A percentile compares a stretch with the other conserved stretches of the same genome.
These are phyloP conservation scores for Embiotoca jacksoni DNA, from an alignment of 2,113 vertebrate species.

Conservation along the genomic window DNA sequence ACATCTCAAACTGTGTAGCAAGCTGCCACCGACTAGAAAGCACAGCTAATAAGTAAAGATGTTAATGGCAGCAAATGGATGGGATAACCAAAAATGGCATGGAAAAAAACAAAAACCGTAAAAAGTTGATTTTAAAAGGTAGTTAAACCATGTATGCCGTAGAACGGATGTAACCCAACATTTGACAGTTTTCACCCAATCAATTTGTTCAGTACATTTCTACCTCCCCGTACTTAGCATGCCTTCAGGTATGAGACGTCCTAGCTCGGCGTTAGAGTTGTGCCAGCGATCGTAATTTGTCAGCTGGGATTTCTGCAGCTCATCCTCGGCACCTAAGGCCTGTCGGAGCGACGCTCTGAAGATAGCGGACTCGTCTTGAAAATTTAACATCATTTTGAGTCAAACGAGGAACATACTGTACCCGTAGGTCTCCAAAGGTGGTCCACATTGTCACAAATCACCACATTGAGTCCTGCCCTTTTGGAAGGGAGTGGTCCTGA, in stretches of 20 bases:
- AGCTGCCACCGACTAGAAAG: background rate
- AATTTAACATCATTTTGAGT: background rate
- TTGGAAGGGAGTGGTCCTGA: conserved; percentile 69
- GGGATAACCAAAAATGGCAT: conserved; percentile 8
- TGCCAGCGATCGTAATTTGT: conserved; percentile 7
- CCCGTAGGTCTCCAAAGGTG: conserved; percentile 51
- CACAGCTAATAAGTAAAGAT: background rate
- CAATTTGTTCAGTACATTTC: conserved; percentile 7
- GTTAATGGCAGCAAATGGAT: background rate
- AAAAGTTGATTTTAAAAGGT: background rate
- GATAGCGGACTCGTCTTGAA: background rate
- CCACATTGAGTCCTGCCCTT: conserved; percentile 47
- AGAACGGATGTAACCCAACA: conserved; percentile 1
- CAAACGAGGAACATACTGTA: background rate
- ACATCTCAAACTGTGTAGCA: conserved; percentile 45
- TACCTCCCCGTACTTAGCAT: conserved; percentile 56
- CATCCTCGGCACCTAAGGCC: background rate
- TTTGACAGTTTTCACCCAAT: background rate
- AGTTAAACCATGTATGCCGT: conserved; percentile 5
- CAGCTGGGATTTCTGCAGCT: conserved; percentile 10
- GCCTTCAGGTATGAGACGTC: conserved; percentile 12
- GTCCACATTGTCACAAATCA: conserved; percentile 61
- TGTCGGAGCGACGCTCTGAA: conserved; percentile 24
- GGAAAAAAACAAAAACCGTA: background rate
- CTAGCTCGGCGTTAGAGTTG: conserved; percentile 11